These are phyloP conservation scores for Malurus alboscapulatus DNA, from an alignment of 2,113 vertebrate species.

Conservation along the genomic window DNA sequence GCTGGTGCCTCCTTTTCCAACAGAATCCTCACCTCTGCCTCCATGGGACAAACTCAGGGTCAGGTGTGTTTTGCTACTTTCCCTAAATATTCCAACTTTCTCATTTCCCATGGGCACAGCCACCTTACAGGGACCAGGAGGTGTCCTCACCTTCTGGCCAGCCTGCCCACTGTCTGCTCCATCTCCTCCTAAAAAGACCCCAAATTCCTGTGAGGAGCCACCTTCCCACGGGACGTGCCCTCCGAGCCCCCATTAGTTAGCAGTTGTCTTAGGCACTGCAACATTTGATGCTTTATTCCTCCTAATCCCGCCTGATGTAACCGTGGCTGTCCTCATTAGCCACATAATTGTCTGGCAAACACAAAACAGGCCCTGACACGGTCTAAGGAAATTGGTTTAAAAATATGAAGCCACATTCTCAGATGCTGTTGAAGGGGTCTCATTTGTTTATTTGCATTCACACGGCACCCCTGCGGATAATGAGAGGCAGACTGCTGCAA, in stretches of 20 bases:
- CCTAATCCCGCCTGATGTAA: constrained; percentile 52
- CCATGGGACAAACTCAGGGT: neutral
- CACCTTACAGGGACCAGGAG: neutral
- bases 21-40: neutral
- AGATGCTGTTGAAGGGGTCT: neutral
- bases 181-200: neutral
- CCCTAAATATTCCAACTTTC: neutral
- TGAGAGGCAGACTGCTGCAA: neutral
- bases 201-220: neutral
- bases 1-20: neutral
- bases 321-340: constrained; percentile 65
- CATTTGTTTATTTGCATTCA: constrained; percentile 44
- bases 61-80: accelerated
- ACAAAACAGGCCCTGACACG: constrained; percentile 62
- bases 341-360: constrained; percentile 63
- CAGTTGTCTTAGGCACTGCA: constrained; percentile 20
- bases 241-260: constrained; percentile 20
- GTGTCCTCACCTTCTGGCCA: neutral
- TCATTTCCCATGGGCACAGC: neutral
- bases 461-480: neutral
- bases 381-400: constrained; percentile 62
- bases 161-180: neutral
- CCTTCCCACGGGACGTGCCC: neutral
- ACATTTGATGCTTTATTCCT: constrained; percentile 45
- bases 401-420: constrained; percentile 34